Evolutionary conservation across 2,113 vertebrate species (phyloP).

Genomic region (Sitta europaea): DNA sequence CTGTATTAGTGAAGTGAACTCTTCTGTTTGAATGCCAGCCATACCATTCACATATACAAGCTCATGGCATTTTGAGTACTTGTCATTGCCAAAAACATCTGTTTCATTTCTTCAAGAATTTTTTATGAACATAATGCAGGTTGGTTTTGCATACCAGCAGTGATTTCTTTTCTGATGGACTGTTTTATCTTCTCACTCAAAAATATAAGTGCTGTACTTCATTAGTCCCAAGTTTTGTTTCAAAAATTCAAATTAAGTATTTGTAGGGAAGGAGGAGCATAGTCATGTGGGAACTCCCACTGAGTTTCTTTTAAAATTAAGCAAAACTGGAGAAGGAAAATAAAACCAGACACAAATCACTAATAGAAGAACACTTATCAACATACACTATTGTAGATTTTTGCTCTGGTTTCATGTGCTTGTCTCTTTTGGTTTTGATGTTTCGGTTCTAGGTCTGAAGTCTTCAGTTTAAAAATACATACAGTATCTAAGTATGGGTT

Average conservation of each 20-base stretch:
- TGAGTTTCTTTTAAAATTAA: not conserved
- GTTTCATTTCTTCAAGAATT: conserved; percentile 3
- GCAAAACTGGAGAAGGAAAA: not conserved
- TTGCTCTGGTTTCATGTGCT: not conserved
- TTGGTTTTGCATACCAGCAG: not conserved
- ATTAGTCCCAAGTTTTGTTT: not conserved
- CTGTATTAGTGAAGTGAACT: conserved; percentile 42
- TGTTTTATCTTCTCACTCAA: not conserved
- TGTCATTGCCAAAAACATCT: conserved; percentile 21
- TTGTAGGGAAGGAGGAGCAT: not conserved
- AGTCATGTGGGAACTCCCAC: not conserved
- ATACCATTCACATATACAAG: conserved; percentile 12
- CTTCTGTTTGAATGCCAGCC: conserved; percentile 54
- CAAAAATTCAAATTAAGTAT: not conserved
- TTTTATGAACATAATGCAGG: not conserved
- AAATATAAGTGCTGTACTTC: not conserved
- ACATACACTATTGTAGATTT: not conserved
- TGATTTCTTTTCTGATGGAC: conserved; percentile 62
- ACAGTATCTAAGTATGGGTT: not conserved
- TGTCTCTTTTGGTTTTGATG: not conserved
- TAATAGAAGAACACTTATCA: not conserved
- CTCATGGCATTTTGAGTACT: conserved; percentile 35
- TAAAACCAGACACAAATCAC: not conserved
- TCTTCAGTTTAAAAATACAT: not conserved
- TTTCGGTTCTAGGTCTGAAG: not conserved